Conservation (phyloP, 1,140 invertebrate genomes). For the Harlomillsia oculata region DNA sequence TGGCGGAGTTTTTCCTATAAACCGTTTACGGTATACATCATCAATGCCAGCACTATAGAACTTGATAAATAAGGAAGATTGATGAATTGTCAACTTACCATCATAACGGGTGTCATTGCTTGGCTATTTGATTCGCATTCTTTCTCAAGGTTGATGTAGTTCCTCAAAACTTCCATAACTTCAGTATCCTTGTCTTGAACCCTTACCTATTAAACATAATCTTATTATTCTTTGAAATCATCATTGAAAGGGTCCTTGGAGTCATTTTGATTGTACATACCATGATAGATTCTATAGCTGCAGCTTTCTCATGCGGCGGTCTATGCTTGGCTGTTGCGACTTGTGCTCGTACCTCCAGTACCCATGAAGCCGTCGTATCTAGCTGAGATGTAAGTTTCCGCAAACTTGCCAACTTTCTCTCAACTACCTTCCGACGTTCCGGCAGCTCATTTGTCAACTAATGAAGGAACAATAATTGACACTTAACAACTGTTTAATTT, state of each 20-base stretch:
- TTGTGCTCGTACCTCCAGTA: conserved; percentile 34
- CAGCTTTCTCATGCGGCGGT: conserved; percentile 44
- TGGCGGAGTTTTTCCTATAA: conserved; percentile 47
- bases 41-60: not conserved
- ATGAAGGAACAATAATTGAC: too few relatives aligned
- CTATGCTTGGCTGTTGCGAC: conserved; percentile 39
- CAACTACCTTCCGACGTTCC: conserved; percentile 50
- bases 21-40: too few relatives aligned
- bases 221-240: not conserved
- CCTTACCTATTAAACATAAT: conserved; percentile 24
- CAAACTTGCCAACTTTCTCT: conserved; percentile 50
- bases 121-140: conserved; percentile 36
- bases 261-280: conserved; percentile 37
- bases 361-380: conserved; percentile 39
- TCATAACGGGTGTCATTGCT: conserved; percentile 30
- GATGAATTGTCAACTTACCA: conserved; percentile 13
- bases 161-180: conserved; percentile 55
- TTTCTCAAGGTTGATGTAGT: conserved; percentile 57
- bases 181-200: conserved; percentile 52
- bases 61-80: not conserved
- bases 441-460: conserved; percentile 44
- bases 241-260: not conserved
- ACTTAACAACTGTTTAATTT: too few relatives aligned
- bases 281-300: conserved; percentile 51
- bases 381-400: conserved; percentile 50